A percentile compares a stretch with the other conserved stretches of the same genome.
phyloP scores from a whole-genome alignment of 1,140 invertebrate species.

The Eurytemora carolleeae region DNA sequence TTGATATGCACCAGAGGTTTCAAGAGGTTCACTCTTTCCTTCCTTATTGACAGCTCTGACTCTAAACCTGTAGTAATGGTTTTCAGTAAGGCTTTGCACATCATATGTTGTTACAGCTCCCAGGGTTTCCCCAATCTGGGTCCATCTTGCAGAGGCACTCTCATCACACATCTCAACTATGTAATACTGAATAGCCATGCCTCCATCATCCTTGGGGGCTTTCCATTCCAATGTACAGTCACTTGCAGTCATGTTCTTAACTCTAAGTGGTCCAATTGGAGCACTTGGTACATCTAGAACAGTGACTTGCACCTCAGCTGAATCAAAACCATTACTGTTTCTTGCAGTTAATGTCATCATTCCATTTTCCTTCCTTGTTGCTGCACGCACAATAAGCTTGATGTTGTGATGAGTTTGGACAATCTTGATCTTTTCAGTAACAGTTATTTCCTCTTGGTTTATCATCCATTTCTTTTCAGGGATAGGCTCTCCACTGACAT shows the following conservation, averaged over 20 bases:
- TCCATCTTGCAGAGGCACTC: slow-evolving; percentile 63
- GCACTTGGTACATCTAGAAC: slow-evolving; percentile 59
- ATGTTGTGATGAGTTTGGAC: slow-evolving; percentile 59
- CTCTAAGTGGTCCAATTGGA: slow-evolving; percentile 75
- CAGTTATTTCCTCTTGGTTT: slow-evolving; percentile 47
- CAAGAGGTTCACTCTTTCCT: slow-evolving; percentile 82
- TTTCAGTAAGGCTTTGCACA: slow-evolving; percentile 56
- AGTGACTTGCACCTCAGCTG: slow-evolving; percentile 71
- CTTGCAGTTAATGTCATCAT: slow-evolving; percentile 75
- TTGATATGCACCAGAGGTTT: slow-evolving; percentile 64
- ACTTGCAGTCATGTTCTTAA: slow-evolving; percentile 60
- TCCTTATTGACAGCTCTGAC: slow-evolving; percentile 85
- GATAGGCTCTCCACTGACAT: slow-evolving; percentile 67
- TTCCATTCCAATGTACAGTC: slow-evolving; percentile 69
- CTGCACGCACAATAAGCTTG: slow-evolving; percentile 59
- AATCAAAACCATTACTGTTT: slow-evolving; percentile 78
- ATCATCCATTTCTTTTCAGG: slow-evolving; percentile 73
- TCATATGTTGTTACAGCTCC: slow-evolving; percentile 48
- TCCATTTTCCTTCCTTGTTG: slow-evolving; percentile 69
- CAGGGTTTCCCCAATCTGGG: slow-evolving; percentile 67
- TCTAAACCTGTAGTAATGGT: slow-evolving; percentile 88
- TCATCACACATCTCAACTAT: slow-evolving; percentile 86
- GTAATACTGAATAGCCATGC: slow-evolving; percentile 71
- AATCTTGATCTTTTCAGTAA: slow-evolving; percentile 45
- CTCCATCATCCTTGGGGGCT: slow-evolving; percentile 72